Evolutionary conservation across 2,888 invertebrate genomes (phyloP), one percentile per base, ranked within the genome.

Genomic region (Ichneumoninae sp.): DNA sequence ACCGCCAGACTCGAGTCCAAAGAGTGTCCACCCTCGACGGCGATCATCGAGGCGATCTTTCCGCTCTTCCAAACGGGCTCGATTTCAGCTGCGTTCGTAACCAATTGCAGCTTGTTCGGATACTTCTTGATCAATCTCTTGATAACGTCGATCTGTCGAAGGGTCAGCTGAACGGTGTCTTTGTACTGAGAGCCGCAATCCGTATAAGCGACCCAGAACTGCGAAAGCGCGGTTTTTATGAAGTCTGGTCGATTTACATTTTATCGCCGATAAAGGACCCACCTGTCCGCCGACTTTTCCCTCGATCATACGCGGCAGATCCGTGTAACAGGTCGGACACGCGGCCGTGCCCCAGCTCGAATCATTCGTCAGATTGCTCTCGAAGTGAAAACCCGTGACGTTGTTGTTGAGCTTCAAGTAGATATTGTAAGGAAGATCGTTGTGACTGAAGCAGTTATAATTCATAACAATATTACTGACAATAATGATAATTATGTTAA

Each of bases 141-240:
- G 86, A 96, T 96, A 36, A 95, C 94, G 90, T 96, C 96, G 81
- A 95, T 95, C 91, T 96, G 96, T 71, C 96, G 95, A 65, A 96
- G 88, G 0, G 95, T 95, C 80, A 94, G 92, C 63, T 95, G 94
- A 4, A 96, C 94, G 0, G 95, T 94, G 90, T 96, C 95, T 87
- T 94, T 94, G 88, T 94, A 94, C 87, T 95, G 95, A 0, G 94
- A 92, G 50, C 89, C 88, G 88, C 96, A 96, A 0, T 90, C 89
- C 0, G 94, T 94, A 88, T 95, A 96, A 1, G 95, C 95, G 0
- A 94, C 95, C 95, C 96, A 96, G 89, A 96, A 95, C 95, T 96
- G 44, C 16, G 13, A 16, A 16, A 16, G 16, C 3, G 1, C 0
- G 3, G 13, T 47, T 47, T 13, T 47, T 4, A 16, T 47, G 13